Conservation (phyloP, 2,888 invertebrate species). For the Hetaerina titia region DNA sequence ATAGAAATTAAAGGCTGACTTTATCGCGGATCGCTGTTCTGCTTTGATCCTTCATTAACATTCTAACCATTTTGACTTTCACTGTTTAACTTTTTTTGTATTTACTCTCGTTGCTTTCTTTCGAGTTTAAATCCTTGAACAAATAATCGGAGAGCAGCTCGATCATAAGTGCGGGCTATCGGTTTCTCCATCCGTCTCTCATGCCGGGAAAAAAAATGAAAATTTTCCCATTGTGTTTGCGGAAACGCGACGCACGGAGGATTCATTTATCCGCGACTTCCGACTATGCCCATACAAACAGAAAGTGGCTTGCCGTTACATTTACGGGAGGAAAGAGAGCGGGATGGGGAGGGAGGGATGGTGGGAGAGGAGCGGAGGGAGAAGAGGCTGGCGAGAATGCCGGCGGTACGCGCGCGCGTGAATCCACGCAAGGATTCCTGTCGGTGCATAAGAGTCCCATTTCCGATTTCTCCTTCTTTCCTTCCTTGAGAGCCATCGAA, state of each 20-base stretch:
- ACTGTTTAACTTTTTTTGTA: not conserved
- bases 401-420: too few relatives aligned
- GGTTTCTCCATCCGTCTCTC: not conserved
- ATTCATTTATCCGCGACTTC: slow-evolving; percentile 34
- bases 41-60: too few relatives aligned
- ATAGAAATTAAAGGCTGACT: too few relatives aligned
- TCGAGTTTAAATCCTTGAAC: not conserved
- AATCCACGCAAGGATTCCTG: not conserved
- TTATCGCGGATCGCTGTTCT: too few relatives aligned
- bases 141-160: not conserved
- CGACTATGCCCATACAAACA: slow-evolving; percentile 14
- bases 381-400: not conserved
- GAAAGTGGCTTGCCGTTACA: slow-evolving; percentile 12
- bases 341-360: not conserved
- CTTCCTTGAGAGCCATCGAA: not conserved
- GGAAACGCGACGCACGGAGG: not conserved
- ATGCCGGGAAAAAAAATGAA: not conserved
- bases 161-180: not conserved
- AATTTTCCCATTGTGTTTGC: slow-evolving; percentile 25
- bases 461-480: not conserved
- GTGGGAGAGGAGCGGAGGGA: not conserved
- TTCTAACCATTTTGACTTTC: not conserved
- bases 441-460: not conserved
- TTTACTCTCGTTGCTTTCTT: not conserved
- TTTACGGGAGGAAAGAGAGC: not conserved